phyloP scores from a whole-genome alignment of 2,888 invertebrate species.

The Dryococelus australis region DNA sequence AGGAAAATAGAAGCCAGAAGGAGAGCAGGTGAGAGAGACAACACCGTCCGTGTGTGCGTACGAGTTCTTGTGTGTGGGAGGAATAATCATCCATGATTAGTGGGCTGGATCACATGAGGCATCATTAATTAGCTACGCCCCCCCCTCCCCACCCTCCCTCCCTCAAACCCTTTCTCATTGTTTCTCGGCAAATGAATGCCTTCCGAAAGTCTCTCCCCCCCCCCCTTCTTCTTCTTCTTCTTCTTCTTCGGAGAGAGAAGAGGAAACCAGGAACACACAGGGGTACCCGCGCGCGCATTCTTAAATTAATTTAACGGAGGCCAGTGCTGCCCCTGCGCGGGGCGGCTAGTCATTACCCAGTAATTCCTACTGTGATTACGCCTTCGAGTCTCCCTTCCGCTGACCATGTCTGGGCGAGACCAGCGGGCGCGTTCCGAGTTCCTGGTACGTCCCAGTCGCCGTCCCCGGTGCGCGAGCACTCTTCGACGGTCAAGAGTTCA shows the following conservation, averaged over 20 bases:
- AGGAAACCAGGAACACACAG: neutral
- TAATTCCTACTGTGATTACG: conserved; percentile 2
- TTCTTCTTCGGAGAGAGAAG: too few species aligned
- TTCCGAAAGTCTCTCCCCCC: neutral
- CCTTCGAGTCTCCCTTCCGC: neutral
- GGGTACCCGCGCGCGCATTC: neutral
- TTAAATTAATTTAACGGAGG: neutral
- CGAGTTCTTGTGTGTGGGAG: neutral
- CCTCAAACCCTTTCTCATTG: neutral
- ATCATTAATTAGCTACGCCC: neutral
- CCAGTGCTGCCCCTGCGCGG: neutral
- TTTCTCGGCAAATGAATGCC: conserved; percentile 16
- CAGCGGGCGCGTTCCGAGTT: neutral
- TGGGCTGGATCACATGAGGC: conserved; percentile 2
- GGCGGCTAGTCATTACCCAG: neutral
- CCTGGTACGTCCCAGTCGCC: too few species aligned
- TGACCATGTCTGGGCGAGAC: neutral
- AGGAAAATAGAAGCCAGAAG: conserved; percentile 26
- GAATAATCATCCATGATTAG: neutral
- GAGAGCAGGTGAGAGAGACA: neutral
- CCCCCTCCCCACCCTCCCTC: neutral
- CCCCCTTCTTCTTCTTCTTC: too few species aligned
- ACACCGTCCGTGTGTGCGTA: neutral
- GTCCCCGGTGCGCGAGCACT: too few species aligned
- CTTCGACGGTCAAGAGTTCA: too few species aligned